Evolutionary conservation across 2,888 invertebrate species (phyloP), one percentile per base, ranked within the genome.

Genomic region (Vandiemenella viatica): DNA sequence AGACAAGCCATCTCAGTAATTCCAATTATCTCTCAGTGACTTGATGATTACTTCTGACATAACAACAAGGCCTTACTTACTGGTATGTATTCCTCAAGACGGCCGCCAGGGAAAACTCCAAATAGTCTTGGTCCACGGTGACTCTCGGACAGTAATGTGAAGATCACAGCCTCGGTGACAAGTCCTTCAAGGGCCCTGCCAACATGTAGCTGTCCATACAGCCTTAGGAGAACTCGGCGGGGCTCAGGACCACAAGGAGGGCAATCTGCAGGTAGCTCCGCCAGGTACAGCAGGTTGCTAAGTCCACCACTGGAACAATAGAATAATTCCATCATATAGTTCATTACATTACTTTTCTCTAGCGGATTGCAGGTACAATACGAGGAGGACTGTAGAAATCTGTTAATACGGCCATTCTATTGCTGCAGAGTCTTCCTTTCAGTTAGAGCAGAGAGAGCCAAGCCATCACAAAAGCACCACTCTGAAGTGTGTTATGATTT

Each of bases 51-150:
- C n/a, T n/a, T n/a, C n/a, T n/a, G n/a, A n/a, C n/a, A n/a, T n/a
- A n/a, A n/a, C n/a, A n/a, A n/a, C n/a, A n/a, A n/a, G n/a, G 32
- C 10, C 10, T 32, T 32, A 56, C 63, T 64, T 62, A 75, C 76
- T 46, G 72, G 71, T 60, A 77, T 74, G 61, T 72, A 77, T 61
- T 78, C 76, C 61, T 78, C 77, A 15, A 78, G 64, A 45, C 77
- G 61, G 6, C 77, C 77, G 40, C 73, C 73, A 46, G 72, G 71
- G 60, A 76, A 77, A 51, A 77, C 72, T n/a, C 77, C 77, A 59
- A 71, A 72, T 16, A 77, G 65, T 58, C 72, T 69, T 3, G 77
- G 77, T 43, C 77, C 77, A 50, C 77, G 63, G 47, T 70, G 68
- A 46, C 74, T 67, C 60, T 76, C 77, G 0, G 77, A 74, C 32